Evolutionary conservation across 2,797 vertebrate species (phyloP).

Genomic region (Pantherophis vulpinus): DNA sequence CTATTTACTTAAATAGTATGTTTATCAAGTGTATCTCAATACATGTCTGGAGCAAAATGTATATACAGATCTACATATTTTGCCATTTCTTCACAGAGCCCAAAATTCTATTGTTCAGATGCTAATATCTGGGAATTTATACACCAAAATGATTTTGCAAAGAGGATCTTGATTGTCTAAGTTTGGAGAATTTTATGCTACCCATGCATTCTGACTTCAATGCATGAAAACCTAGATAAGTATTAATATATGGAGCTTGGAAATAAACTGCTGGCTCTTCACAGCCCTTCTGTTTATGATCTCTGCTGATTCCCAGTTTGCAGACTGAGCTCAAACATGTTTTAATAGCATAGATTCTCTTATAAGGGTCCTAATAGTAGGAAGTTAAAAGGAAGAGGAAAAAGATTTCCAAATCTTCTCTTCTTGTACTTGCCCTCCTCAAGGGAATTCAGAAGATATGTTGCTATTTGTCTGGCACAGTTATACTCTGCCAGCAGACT

Average conservation of each 20-base stretch:
- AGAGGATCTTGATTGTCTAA: not conserved
- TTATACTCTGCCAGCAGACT: conserved; percentile 36
- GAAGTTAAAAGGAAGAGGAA: conserved; percentile 34
- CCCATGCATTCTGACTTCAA: conserved; percentile 1
- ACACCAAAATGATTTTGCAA: not conserved
- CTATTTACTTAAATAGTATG: not conserved
- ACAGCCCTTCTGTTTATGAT: conserved; percentile 27
- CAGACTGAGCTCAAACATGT: conserved; percentile 1
- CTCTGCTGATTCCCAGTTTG: conserved; percentile 30
- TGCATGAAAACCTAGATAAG: conserved; percentile 19
- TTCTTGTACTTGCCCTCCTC: conserved; percentile 48
- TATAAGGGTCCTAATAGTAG: conserved; percentile 41
- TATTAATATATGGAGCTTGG: conserved; percentile 23
- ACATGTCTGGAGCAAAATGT: not conserved
- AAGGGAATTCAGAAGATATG: conserved; percentile 56
- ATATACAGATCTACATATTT: not conserved
- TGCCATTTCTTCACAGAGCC: not conserved
- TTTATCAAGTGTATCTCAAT: not conserved
- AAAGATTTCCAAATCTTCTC: conserved; percentile 49
- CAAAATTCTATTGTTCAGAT: not conserved
- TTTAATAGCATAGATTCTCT: conserved; percentile 55
- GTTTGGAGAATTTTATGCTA: not conserved
- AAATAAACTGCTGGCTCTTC: conserved; percentile 9
- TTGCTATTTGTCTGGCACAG: conserved; percentile 40
- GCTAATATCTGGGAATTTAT: not conserved